These are phyloP conservation scores for Sericinus montela DNA, from an alignment of 2,888 invertebrate species.

Conservation along the genomic window DNA sequence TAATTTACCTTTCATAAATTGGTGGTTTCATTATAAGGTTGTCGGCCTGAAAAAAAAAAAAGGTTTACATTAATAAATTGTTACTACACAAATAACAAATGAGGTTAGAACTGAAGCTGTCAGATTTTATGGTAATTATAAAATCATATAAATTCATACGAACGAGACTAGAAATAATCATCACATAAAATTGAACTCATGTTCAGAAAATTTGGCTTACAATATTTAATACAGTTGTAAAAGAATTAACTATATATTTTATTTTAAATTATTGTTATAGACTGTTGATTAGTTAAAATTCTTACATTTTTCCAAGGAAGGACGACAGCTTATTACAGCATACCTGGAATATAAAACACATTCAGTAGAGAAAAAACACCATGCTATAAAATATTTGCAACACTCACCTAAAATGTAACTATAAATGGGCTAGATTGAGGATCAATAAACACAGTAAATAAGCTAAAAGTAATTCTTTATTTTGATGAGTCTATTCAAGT, in stretches of 20 bases:
- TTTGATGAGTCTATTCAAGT: slow-evolving; percentile 54
- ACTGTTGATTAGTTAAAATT: too few relatives aligned
- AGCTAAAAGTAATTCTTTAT: slow-evolving; percentile 75
- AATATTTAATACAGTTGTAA: too few relatives aligned
- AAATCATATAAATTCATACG: slow-evolving; percentile 47
- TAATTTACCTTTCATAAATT: too few relatives aligned
- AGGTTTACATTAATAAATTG: too few relatives aligned
- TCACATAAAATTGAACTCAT: slow-evolving; percentile 40
- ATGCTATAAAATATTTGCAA: slow-evolving; percentile 40
- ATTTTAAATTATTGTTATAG: too few relatives aligned
- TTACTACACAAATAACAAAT: too few relatives aligned
- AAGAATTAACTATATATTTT: too few relatives aligned
- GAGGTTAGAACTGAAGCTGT: not conserved
- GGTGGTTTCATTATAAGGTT: too few relatives aligned
- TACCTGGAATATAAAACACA: slow-evolving; percentile 61
- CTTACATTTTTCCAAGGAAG: slow-evolving; percentile 18
- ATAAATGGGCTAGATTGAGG: slow-evolving; percentile 29
- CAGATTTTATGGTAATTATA: slow-evolving; percentile 19
- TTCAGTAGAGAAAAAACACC: slow-evolving; percentile 64
- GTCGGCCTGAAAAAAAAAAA: too few relatives aligned
- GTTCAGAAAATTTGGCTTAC: too few relatives aligned
- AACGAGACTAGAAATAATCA: slow-evolving; percentile 61
- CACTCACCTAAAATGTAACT: slow-evolving; percentile 59
- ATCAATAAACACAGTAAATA: slow-evolving; percentile 45
- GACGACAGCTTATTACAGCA: not conserved